Evolutionary conservation across 2,113 vertebrate species (phyloP), one percentile per base, ranked within the genome.

Genomic region (Planiliza haematocheilus): DNA sequence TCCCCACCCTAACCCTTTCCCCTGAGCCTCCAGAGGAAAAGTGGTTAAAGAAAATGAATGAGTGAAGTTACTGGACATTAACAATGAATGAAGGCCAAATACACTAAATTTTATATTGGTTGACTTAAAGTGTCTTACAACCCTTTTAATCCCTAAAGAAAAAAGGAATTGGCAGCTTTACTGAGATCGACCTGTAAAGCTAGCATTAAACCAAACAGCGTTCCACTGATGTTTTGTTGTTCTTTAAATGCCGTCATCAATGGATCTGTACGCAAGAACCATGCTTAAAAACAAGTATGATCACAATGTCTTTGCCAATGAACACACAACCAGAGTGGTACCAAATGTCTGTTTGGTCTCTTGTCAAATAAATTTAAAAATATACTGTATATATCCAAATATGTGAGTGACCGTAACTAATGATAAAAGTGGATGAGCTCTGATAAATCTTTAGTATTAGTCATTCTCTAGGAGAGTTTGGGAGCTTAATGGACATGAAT

Each of bases 81-180:
- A 4, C 18, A 20, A 12, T 36, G 11, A 20, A 41, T 10, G 45
- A 34, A 30, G 48, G 46, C 17, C 6, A 7, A n/a, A 41, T 13
- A 5, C 24, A 30, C 5, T 30, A 30, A 3, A 30, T 30, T 30
- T 30, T 30, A 30, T 30, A 30, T 30, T 30, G 34, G 13, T 17
- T 16, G 4, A 13, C 16, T 48, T 37, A 36, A 18, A 42, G 41
- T 42, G 41, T 42, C 41, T 45, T 8, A 57, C 21, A n/a, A 59
- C 39, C 17, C 64, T 7, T 75, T n/a, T 43, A 55, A 51, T 72
- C 38, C 20, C 11, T 10, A 8, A 14, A 21, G 57, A 38, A 72
- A 55, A 57, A 10, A 9, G 13, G 14, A 3, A n/a, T 48, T 18
- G 56, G 7, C 62, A 61, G 41, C 20, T 24, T 17, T n/a, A n/a